phyloP scores from a whole-genome alignment of 2,888 invertebrate genomes.

The Globia sparganii region DNA sequence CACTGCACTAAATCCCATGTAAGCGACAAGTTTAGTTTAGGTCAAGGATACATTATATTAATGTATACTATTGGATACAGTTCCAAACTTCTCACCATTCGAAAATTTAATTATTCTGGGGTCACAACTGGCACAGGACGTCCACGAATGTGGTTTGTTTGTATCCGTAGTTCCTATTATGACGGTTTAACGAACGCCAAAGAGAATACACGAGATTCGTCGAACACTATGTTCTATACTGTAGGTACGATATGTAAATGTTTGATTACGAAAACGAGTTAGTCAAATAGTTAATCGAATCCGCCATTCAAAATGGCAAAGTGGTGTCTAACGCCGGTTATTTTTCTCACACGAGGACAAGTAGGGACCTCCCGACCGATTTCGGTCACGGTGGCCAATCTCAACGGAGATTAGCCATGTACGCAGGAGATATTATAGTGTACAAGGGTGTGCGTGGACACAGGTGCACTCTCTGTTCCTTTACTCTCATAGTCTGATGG shows the following conservation, averaged over 20 bases:
- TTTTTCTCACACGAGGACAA: no score
- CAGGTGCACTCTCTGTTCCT: no score
- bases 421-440: no score
- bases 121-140: neutral
- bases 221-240: neutral
- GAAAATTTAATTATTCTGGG: slow-evolving; percentile 11
- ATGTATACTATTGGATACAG: no score
- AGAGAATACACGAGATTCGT: neutral
- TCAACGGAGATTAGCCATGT: no score
- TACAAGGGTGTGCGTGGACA: no score
- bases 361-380: no score
- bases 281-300: neutral
- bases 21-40: no score
- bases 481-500: no score
- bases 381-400: no score
- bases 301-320: neutral
- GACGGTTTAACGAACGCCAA: slow-evolving; percentile 8
- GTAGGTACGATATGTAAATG: neutral
- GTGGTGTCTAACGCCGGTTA: neutral
- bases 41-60: no score
- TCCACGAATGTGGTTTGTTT: neutral
- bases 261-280: neutral
- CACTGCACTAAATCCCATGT: neutral
- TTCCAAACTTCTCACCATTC: slow-evolving; percentile 2
- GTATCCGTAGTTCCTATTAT: neutral